Conservation (phyloP, 2,113 vertebrate species). For the Perca schrenkii region DNA sequence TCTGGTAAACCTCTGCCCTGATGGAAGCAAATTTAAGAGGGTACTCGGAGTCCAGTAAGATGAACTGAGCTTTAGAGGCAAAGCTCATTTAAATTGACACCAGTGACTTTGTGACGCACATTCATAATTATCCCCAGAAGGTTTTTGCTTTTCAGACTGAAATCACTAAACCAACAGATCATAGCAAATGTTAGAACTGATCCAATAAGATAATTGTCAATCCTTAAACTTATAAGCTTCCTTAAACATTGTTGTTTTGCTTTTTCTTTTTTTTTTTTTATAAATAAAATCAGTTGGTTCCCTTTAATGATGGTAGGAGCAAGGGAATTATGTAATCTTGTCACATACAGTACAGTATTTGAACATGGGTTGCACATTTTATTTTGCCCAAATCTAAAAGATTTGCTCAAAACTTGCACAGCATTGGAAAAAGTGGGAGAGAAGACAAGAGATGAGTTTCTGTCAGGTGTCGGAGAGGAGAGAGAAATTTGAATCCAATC, state of each 20-base stretch:
- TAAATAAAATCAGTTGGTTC: background rate
- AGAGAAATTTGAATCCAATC: slow-evolving; percentile 23
- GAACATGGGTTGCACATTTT: too few species aligned
- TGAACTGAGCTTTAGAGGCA: background rate
- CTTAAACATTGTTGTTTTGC: background rate
- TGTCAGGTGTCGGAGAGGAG: background rate
- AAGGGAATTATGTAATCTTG: background rate
- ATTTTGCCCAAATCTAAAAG: background rate
- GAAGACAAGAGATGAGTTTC: background rate
- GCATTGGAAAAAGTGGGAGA: background rate
- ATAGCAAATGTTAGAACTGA: background rate
- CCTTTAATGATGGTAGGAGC: background rate
- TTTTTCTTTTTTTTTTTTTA: too few species aligned
- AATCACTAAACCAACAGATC: background rate
- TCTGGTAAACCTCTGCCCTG: background rate
- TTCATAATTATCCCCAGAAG: background rate
- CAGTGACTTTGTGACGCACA: background rate
- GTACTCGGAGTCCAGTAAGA: background rate
- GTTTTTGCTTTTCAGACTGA: background rate
- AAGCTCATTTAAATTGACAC: background rate
- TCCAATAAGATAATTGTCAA: background rate
- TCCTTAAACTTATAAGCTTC: too few species aligned
- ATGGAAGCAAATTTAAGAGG: background rate
- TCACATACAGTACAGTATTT: background rate
- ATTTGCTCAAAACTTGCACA: background rate